These are phyloP conservation scores for Drosophila percnosoma DNA, from an alignment of 2,888 invertebrate genomes.

Conservation along the genomic window DNA sequence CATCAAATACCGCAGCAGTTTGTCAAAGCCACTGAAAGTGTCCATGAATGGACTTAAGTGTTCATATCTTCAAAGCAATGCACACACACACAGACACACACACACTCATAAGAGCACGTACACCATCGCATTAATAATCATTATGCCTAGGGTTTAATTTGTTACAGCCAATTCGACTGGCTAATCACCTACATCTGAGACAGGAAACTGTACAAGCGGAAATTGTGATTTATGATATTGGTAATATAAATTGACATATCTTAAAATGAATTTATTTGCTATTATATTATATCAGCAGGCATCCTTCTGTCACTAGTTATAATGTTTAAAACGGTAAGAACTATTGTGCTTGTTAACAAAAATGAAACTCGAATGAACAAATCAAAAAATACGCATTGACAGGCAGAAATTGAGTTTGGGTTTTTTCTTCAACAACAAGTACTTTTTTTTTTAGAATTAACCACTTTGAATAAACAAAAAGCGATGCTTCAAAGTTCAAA, in stretches of 20 bases:
- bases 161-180: conserved; percentile 33
- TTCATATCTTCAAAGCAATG: conserved; percentile 59
- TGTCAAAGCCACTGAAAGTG: conserved; percentile 66
- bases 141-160: conserved; percentile 40
- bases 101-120: conserved; percentile 19
- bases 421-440: not conserved
- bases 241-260: not conserved
- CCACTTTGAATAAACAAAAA: not conserved
- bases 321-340: not conserved
- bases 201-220: conserved; percentile 6
- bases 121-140: conserved; percentile 47
- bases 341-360: too few relatives aligned
- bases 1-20: conserved; percentile 56
- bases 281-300: not conserved
- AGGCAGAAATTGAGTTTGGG: not conserved
- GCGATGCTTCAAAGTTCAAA: not conserved
- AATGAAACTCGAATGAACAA: not conserved
- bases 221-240: conserved; percentile 8
- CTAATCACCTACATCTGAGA: conserved; percentile 36
- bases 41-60: conserved; percentile 71
- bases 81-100: conserved; percentile 20
- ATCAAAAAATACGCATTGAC: not conserved
- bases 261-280: not conserved
- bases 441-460: not conserved
- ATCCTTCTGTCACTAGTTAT: not conserved